Conservation (phyloP, 2,797 vertebrate species). For the Molossus molossus region DNA sequence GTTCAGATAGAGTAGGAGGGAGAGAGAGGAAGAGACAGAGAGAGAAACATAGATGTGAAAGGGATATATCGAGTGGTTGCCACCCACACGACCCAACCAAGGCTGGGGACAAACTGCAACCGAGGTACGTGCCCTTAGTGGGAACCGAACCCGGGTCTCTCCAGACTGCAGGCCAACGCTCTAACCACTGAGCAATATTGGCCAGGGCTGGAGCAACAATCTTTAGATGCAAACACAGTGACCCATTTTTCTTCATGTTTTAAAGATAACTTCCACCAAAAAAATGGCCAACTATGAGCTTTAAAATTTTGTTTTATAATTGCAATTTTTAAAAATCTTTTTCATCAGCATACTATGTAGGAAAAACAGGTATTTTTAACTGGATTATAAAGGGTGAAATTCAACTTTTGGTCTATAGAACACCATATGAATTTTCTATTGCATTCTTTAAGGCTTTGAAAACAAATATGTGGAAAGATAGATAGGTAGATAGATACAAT, state of each 20-base stretch:
- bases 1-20: no score
- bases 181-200: no score
- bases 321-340: background rate
- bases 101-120: no score
- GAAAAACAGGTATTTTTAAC: constrained; percentile 27
- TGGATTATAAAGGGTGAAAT: background rate
- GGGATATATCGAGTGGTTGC: no score
- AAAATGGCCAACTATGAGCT: background rate
- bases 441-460: background rate
- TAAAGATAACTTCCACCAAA: background rate
- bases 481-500: background rate
- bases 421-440: background rate
- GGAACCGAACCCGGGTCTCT: no score
- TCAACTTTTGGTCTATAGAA: background rate
- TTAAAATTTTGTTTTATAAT: constrained; percentile 1
- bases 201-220: background rate
- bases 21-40: no score
- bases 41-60: no score
- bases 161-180: no score
- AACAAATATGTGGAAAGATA: background rate
- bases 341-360: background rate
- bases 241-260: background rate
- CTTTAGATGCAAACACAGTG: background rate
- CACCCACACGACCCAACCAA: no score
- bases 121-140: no score